Conservation (phyloP, 2,888 invertebrate species). For the Kryphioiulus occultus region DNA sequence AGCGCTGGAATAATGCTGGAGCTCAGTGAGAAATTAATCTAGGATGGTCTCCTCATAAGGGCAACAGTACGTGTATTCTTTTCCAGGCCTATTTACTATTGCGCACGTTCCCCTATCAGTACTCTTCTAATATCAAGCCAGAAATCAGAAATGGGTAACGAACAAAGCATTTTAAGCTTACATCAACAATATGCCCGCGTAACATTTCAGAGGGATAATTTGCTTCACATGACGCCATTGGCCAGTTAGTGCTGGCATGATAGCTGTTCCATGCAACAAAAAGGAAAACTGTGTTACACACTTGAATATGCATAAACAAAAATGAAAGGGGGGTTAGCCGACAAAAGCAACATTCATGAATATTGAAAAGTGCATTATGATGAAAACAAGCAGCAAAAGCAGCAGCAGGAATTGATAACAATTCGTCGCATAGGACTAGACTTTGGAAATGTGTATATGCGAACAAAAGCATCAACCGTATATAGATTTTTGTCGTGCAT, state of each 20-base stretch:
- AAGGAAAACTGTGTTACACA: constrained; percentile 5
- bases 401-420: not conserved
- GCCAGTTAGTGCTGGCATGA: not conserved
- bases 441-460: not conserved
- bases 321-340: not conserved
- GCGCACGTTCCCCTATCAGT: not conserved
- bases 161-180: not conserved
- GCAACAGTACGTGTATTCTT: not conserved
- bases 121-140: not conserved
- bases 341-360: constrained; percentile 5
- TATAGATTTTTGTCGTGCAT: not conserved
- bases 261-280: not conserved
- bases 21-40: not conserved
- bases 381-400: not conserved
- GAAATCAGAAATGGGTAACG: constrained; percentile 5
- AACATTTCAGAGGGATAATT: not conserved
- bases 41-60: not conserved
- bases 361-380: constrained; percentile 5
- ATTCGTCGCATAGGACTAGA: not conserved
- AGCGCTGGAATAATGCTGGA: not conserved
- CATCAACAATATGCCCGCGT: not conserved
- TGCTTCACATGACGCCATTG: not conserved
- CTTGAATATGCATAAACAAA: constrained; percentile 5
- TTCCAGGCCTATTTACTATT: not conserved
- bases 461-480: not conserved